These are phyloP conservation scores for Chromobotia macracanthus DNA, from an alignment of 2,797 vertebrate species.

Conservation along the genomic window DNA sequence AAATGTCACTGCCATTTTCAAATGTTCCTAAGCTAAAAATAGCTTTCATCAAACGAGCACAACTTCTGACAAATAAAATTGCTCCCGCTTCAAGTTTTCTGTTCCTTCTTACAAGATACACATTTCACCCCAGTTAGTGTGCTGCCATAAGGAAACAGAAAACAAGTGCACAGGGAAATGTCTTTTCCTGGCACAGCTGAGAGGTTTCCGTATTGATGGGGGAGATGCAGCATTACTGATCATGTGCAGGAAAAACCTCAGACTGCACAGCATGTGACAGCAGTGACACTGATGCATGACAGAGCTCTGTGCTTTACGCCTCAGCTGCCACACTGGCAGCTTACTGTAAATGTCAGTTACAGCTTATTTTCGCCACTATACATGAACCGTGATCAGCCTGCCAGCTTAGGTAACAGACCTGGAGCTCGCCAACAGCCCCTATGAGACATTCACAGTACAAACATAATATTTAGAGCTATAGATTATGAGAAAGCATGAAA, in stretches of 20 bases:
- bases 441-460: neutral
- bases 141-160: conserved; percentile 24
- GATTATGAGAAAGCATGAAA: no score
- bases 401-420: conserved; percentile 14
- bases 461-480: neutral
- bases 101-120: neutral
- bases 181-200: neutral
- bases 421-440: neutral
- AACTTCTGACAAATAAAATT: neutral
- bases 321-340: neutral
- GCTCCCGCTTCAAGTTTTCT: neutral
- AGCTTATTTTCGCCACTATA: conserved; percentile 16
- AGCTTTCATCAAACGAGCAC: conserved; percentile 21
- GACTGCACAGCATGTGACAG: conserved; percentile 17
- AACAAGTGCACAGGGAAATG: conserved; percentile 16
- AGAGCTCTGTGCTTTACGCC: conserved; percentile 16
- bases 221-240: conserved; percentile 2
- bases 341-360: conserved; percentile 29
- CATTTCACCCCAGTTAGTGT: neutral
- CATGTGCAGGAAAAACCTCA: conserved; percentile 1
- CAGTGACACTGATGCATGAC: conserved; percentile 40
- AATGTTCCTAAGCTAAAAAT: neutral
- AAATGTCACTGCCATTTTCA: neutral
- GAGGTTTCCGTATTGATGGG: conserved; percentile 29
- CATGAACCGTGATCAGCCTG: conserved; percentile 8